Base-by-base conservation (phyloP, 2,888 invertebrate genomes). In the Byasa hedistus region DNA sequence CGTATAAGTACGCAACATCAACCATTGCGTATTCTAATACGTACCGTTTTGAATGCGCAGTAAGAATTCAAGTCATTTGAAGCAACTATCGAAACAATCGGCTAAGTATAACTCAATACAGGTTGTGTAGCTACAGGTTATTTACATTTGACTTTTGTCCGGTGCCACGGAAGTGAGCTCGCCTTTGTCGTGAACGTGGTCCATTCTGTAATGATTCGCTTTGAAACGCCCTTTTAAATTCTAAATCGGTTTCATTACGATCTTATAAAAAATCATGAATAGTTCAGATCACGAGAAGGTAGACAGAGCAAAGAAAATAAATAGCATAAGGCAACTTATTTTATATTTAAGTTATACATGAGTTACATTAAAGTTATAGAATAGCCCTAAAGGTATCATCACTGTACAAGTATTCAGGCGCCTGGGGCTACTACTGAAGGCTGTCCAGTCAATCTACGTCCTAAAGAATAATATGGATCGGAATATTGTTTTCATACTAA, bases 111-210 rank as follows among this genome's bases (percentile, higher is more conserved):
- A 78, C 78, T 78, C 80, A 79, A 80, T 83, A 79, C 79, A 76
- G 77, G 80, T 73, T 73, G 76, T 78, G 77, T 76, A 76, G 75
- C 79, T 81, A 84, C 83, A 90, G 89, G 91, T 91, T 91, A 81
- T 91, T 91, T 87, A 91, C 90, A 89, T 89, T 88, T 90, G 90
- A 90, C 91, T 91, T 91, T 83, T 90, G 83, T 83, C 78, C 84
- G 82, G 76, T 77, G 76, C 79, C 75, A 76, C 90, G 91, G 91
- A 91, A 91, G 91, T 88, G 78, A 81, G 80, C 81, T 81, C 73
- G 76, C 80, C 82, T 83, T 84, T 84, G 84, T 88, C 83, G 80
- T 83, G 84, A 85, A 84, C 78, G 72, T 69, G 80, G 84, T 79
- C 68, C 73, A 79, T 79, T 79, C 76, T 73, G 69, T 59, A 66